A percentile compares a stretch with the other conserved stretches of the same genome.
Evolutionary conservation across 2,888 invertebrate genomes (phyloP).

Genomic region (Metacarcinus magister): DNA sequence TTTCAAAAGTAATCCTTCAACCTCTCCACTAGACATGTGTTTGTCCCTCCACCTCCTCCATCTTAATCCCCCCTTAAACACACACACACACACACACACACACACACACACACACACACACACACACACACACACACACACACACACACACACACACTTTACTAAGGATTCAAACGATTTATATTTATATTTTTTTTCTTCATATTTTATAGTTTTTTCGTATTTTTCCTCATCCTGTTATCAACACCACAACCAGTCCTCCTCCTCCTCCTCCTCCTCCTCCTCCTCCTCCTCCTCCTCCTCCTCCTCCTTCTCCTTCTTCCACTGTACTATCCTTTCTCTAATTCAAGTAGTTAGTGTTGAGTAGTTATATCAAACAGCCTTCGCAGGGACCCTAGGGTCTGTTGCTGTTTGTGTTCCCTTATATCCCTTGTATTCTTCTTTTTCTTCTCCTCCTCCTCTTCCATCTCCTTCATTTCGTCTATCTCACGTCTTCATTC

Average conservation of each 20-base stretch:
- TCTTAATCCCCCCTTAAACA: not conserved
- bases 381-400: no score
- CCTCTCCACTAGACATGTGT: not conserved
- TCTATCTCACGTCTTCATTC: not conserved
- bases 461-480: not conserved
- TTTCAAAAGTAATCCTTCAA: not conserved
- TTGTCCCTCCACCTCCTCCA: not conserved
- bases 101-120: conserved; percentile 48
- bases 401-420: no score
- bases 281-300: not conserved
- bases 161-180: not conserved
- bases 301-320: not conserved
- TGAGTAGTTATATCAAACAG: no score
- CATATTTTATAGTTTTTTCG: not conserved
- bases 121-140: conserved; percentile 48
- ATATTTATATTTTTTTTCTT: not conserved
- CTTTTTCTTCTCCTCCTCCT: no score
- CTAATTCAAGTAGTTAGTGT: no score
- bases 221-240: not conserved
- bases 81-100: not conserved
- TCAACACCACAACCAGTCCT: not conserved
- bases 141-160: not conserved
- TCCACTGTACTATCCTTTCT: no score
- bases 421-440: no score
- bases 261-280: not conserved